These are phyloP conservation scores for Mercenaria mercenaria DNA, from an alignment of 1,140 invertebrate genomes.

Conservation along the genomic window DNA sequence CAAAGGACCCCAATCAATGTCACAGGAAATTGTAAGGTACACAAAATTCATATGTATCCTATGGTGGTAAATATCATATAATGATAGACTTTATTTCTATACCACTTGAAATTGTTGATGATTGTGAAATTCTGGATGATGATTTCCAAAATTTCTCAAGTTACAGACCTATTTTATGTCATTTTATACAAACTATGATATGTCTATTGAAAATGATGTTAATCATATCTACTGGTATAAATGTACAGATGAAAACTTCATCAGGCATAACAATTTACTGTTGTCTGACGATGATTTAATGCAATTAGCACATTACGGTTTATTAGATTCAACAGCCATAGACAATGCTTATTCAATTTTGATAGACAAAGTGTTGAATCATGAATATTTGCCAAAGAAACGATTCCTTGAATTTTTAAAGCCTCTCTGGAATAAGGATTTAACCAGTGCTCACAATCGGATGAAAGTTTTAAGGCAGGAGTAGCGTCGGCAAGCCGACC, in stretches of 20 bases:
- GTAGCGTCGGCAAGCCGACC: neutral
- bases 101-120: neutral
- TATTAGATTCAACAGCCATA: too few species aligned
- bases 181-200: neutral
- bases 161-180: constrained; percentile 5
- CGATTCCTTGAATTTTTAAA: neutral
- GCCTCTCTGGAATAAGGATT: neutral
- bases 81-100: constrained; percentile 41
- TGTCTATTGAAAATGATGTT: neutral
- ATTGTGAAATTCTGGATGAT: constrained; percentile 44
- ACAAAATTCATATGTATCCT: constrained; percentile 16
- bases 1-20: neutral
- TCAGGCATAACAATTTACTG: neutral
- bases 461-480: neutral
- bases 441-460: neutral
- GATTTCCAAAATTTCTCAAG: constrained; percentile 36
- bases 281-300: neutral
- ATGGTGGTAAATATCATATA: constrained; percentile 11
- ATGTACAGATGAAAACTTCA: neutral
- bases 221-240: neutral
- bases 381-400: neutral
- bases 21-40: neutral
- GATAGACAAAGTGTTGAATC: too few species aligned
- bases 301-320: neutral
- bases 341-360: too few species aligned